Percentiles rank a stretch among this genome's conserved stretches.
These are phyloP conservation scores for Erpetoichthys calabaricus DNA, from an alignment of 2,797 vertebrate genomes.

Conservation along the genomic window DNA sequence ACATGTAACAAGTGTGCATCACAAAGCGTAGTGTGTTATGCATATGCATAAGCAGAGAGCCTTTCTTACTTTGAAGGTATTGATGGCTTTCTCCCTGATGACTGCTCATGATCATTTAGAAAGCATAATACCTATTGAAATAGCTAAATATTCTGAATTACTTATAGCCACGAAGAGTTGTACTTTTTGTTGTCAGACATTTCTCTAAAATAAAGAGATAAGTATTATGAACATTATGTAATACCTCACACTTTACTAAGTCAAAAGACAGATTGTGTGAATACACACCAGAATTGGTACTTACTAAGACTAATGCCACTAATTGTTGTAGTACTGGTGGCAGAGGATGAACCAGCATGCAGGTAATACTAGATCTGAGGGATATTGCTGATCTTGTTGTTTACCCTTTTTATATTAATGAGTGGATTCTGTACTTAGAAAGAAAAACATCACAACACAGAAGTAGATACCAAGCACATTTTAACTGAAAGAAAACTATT, in stretches of 20 bases:
- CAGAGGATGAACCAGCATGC: conserved; percentile 1
- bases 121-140: conserved; percentile 5
- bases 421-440: conserved; percentile 2
- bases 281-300: neutral
- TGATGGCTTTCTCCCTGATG: conserved; percentile 9
- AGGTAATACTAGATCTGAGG: conserved; percentile 1
- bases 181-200: conserved; percentile 2
- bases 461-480: neutral
- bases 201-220: neutral
- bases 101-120: conserved; percentile 8
- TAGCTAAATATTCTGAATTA: conserved; percentile 1
- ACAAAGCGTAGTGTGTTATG: conserved; percentile 5
- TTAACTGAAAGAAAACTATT: neutral
- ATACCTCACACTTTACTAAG: conserved; percentile 5
- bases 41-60: conserved; percentile 9
- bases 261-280: neutral
- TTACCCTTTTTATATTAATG: neutral
- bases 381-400: conserved; percentile 3
- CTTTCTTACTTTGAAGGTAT: conserved; percentile 10
- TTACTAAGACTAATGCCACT: neutral
- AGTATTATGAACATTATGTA: conserved; percentile 11
- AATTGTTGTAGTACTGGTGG: neutral
- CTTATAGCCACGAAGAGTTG: conserved; percentile 12
- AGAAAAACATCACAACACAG: conserved; percentile 1
- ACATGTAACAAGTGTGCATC: conserved; percentile 3